Evolutionary conservation across 2,797 vertebrate species (phyloP).

Genomic region (Amazona finschi): DNA sequence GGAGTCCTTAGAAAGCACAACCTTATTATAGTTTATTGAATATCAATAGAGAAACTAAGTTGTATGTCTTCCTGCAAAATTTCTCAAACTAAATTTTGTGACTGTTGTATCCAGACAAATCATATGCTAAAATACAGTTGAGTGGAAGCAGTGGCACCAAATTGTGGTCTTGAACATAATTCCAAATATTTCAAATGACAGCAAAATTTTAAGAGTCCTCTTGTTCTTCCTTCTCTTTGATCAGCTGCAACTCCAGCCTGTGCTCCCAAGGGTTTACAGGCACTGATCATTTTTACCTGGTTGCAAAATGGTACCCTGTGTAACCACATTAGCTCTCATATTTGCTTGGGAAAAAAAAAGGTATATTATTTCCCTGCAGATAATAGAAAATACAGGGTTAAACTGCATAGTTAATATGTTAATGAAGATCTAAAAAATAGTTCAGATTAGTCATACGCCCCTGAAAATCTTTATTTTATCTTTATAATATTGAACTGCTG

Average conservation of each 20-base stretch:
- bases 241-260: neutral
- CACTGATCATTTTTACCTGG: neutral
- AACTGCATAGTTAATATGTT: neutral
- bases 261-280: neutral
- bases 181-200: neutral
- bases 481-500: neutral
- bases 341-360: neutral
- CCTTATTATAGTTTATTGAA: neutral
- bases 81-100: neutral
- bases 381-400: neutral
- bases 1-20: neutral
- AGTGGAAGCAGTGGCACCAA: neutral
- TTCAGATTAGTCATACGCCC: neutral
- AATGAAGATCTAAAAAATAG: neutral
- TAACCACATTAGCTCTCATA: neutral
- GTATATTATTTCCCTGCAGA: neutral
- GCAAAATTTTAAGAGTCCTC: neutral
- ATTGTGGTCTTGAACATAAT: neutral
- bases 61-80: neutral
- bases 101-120: neutral
- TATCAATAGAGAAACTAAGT: neutral
- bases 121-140: neutral
- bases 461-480: neutral
- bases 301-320: neutral
- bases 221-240: neutral